phyloP scores from a whole-genome alignment of 2,888 invertebrate genomes.

The Parnassius mnemosyne region DNA sequence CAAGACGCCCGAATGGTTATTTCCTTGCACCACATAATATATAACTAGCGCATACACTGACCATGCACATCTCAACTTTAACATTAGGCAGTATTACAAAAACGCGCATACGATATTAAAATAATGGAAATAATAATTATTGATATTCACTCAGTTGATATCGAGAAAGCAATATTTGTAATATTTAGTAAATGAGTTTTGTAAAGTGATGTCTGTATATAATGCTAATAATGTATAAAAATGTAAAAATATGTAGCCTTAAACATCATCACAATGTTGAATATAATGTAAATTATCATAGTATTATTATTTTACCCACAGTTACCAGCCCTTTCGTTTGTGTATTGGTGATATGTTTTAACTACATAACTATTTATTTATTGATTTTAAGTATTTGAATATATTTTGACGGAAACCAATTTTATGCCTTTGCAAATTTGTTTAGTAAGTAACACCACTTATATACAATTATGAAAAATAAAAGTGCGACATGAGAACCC shows the following conservation, averaged over 20 bases:
- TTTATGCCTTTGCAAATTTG: no score
- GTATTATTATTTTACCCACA: neutral
- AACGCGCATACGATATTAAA: no score
- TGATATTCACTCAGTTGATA: neutral
- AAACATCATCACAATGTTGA: slow-evolving; percentile 18
- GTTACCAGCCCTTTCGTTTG: slow-evolving; percentile 19
- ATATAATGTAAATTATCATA: neutral
- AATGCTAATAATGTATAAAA: slow-evolving; percentile 20
- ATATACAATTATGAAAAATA: no score
- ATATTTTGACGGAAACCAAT: no score
- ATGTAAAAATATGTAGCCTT: slow-evolving; percentile 20
- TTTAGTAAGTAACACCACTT: no score
- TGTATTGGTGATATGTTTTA: slow-evolving; percentile 2
- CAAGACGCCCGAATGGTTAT: no score
- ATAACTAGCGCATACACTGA: no score
- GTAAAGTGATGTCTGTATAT: slow-evolving; percentile 22
- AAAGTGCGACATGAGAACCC: no score
- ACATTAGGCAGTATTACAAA: no score
- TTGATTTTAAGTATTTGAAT: neutral
- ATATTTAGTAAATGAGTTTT: slow-evolving; percentile 6
- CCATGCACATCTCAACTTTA: no score
- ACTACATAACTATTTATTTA: neutral
- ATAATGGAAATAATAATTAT: no score
- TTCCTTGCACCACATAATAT: no score
- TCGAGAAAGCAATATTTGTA: slow-evolving; percentile 13